phyloP scores from a whole-genome alignment of 2,888 invertebrate species.

The Dryococelus australis region DNA sequence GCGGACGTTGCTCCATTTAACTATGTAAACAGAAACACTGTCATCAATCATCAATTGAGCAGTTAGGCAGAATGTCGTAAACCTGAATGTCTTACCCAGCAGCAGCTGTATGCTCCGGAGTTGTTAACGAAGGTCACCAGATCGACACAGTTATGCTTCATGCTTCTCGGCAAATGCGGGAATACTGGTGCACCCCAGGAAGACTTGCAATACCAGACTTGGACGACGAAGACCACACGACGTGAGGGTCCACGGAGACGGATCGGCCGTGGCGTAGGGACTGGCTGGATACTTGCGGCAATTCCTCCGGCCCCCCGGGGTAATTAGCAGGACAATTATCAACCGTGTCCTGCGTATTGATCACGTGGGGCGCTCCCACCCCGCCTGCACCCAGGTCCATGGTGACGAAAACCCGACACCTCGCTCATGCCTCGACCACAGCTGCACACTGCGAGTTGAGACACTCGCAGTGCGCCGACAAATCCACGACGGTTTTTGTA shows the following conservation, averaged over 20 bases:
- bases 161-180: background rate
- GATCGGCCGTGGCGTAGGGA: background rate
- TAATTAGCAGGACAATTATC: conserved; percentile 3
- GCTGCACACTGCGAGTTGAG: too few relatives aligned
- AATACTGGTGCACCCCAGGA: too few relatives aligned
- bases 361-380: background rate
- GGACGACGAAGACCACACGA: background rate
- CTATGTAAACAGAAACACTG: too few relatives aligned
- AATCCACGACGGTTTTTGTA: too few relatives aligned
- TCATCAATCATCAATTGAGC: too few relatives aligned
- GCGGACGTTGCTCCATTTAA: too few relatives aligned
- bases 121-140: background rate
- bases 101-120: background rate
- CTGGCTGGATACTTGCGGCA: background rate
- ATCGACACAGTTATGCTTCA: background rate
- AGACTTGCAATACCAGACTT: background rate
- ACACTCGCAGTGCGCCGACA: too few relatives aligned
- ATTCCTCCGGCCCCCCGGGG: background rate
- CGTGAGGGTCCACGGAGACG: background rate
- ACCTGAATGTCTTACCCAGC: background rate
- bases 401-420: too few relatives aligned
- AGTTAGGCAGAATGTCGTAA: too few relatives aligned
- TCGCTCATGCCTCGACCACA: too few relatives aligned
- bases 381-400: background rate
- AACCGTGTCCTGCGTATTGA: background rate